Percentiles rank a stretch among this genome's conserved stretches.
Conservation (phyloP, 2,797 vertebrate species). For the Crocodylus rhombifer region DNA sequence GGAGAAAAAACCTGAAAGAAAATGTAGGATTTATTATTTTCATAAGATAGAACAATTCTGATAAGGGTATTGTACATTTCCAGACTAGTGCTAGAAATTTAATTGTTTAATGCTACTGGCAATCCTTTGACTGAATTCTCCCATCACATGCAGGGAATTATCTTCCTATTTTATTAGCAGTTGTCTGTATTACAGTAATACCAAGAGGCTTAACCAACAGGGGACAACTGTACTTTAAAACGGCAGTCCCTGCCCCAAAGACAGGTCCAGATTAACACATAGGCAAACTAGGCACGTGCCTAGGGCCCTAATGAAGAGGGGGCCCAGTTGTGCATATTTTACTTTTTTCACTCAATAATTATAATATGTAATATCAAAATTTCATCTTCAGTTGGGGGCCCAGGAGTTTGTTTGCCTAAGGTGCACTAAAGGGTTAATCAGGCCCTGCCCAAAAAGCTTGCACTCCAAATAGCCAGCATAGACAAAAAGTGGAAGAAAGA, state of each 20-base stretch:
- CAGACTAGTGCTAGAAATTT: slow-evolving; percentile 29
- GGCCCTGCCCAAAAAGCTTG: background rate
- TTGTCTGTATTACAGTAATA: background rate
- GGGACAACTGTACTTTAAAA: background rate
- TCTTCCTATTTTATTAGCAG: slow-evolving; percentile 6
- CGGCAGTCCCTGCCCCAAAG: background rate
- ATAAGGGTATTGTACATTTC: slow-evolving; percentile 21
- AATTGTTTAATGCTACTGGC: slow-evolving; percentile 39
- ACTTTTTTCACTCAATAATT: too few relatives aligned
- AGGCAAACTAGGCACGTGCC: too few relatives aligned
- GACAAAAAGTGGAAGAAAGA: background rate
- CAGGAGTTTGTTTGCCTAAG: too few relatives aligned
- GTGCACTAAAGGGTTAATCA: too few relatives aligned
- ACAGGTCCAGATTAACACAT: background rate
- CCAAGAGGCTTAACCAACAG: background rate
- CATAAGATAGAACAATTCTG: slow-evolving; percentile 56
- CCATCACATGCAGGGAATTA: background rate
- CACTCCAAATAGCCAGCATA: background rate
- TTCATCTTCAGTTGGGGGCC: too few relatives aligned
- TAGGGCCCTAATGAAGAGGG: too few relatives aligned
- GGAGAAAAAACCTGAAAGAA: background rate
- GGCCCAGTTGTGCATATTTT: too few relatives aligned
- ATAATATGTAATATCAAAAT: too few relatives aligned
- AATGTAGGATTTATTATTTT: slow-evolving; percentile 72
- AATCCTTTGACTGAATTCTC: slow-evolving; percentile 50